Evolutionary conservation across 2,888 invertebrate genomes (phyloP).

Genomic region (Machimus rusticus): DNA sequence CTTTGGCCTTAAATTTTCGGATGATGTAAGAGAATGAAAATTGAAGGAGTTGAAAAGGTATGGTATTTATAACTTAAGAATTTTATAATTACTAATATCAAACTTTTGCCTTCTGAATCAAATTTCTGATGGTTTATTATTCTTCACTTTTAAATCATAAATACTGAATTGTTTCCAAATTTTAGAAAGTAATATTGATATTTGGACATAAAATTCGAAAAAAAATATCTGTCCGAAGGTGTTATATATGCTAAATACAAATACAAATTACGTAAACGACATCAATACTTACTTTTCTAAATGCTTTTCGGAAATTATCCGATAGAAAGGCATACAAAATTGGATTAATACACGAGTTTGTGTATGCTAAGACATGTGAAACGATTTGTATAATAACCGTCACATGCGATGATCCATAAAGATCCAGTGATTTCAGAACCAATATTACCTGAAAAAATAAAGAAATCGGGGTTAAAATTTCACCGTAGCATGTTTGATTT

Average conservation of each 20-base stretch:
- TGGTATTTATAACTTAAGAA: background rate
- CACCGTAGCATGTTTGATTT: too few relatives aligned
- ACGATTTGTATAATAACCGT: slow-evolving; percentile 80
- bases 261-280: background rate
- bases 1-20: background rate
- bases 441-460: slow-evolving; percentile 74
- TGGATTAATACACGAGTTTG: slow-evolving; percentile 94
- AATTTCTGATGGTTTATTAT: too few relatives aligned
- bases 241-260: background rate
- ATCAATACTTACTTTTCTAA: slow-evolving; percentile 67
- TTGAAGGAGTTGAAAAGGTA: background rate
- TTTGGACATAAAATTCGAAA: background rate
- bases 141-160: too few relatives aligned
- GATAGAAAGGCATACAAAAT: slow-evolving; percentile 93
- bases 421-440: slow-evolving; percentile 76
- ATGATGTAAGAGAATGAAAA: too few relatives aligned
- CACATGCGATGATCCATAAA: slow-evolving; percentile 73
- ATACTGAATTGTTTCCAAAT: too few relatives aligned
- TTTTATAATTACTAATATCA: background rate
- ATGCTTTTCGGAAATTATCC: slow-evolving; percentile 92
- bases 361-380: slow-evolving; percentile 85
- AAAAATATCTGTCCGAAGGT: background rate
- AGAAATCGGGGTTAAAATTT: background rate
- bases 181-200: too few relatives aligned
- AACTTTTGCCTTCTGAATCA: too few relatives aligned